phyloP scores from a whole-genome alignment of 1,140 invertebrate genomes.

The Brachionus koreanus region DNA sequence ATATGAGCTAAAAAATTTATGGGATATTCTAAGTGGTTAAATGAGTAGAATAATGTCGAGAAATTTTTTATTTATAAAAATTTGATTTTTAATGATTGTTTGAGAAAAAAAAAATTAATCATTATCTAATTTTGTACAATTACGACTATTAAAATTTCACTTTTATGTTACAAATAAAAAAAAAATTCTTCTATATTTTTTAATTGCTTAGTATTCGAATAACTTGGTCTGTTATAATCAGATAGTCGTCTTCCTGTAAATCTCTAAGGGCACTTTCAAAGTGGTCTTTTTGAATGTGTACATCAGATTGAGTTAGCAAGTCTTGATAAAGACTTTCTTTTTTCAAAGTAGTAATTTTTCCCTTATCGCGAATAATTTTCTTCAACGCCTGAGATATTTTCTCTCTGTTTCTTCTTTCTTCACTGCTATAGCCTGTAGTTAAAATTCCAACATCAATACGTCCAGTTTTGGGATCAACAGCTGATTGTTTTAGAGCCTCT shows the following conservation, averaged over 20 bases:
- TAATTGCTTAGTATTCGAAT: constrained; percentile 24
- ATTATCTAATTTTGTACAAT: not conserved
- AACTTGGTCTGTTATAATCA: constrained; percentile 37
- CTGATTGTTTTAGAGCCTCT: constrained; percentile 94
- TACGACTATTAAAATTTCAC: not conserved
- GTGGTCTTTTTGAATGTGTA: constrained; percentile 15
- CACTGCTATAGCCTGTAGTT: constrained; percentile 83
- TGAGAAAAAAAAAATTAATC: not conserved
- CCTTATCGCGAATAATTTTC: constrained; percentile 70
- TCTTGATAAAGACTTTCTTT: constrained; percentile 42
- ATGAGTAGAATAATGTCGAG: not conserved
- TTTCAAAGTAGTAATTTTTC: constrained; percentile 65
- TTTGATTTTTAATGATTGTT: not conserved
- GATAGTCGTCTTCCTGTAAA: constrained; percentile 35
- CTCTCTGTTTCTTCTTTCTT: constrained; percentile 69
- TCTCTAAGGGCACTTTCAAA: constrained; percentile 35
- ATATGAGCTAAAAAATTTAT: constrained; percentile 55
- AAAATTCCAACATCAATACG: constrained; percentile 93
- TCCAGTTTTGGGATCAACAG: constrained; percentile 88
- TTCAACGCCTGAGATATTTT: constrained; percentile 72
- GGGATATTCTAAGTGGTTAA: constrained; percentile 28
- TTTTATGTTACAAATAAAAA: not conserved
- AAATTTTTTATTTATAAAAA: not conserved
- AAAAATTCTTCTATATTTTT: not conserved
- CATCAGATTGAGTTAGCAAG: constrained; percentile 20